Evolutionary conservation across 2,888 invertebrate genomes (phyloP).

Genomic region (Caradrina kadenii): DNA sequence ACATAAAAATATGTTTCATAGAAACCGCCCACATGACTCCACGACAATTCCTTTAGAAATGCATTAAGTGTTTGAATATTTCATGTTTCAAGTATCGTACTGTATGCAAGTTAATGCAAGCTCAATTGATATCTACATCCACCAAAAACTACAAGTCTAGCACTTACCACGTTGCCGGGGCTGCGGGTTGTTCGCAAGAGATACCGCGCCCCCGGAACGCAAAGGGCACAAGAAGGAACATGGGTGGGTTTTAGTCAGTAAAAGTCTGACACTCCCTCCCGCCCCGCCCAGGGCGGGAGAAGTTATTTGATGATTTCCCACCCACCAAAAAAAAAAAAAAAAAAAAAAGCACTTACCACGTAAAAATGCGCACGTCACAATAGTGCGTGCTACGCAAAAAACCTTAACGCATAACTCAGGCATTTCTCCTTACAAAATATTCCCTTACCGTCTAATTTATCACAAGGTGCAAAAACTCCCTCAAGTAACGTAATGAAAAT

Average conservation of each 20-base stretch:
- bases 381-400: constrained; percentile 40
- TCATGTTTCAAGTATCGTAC: neutral
- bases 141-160: neutral
- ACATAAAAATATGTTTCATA: too few species aligned
- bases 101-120: constrained; percentile 11
- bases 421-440: constrained; percentile 54
- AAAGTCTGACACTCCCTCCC: too few species aligned
- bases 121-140: constrained; percentile 19
- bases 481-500: constrained; percentile 62
- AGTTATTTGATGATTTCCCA: too few species aligned
- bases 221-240: too few species aligned
- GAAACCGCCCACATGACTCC: neutral
- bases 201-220: too few species aligned
- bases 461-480: constrained; percentile 61
- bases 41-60: neutral
- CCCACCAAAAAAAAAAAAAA: too few species aligned
- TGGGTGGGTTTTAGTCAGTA: too few species aligned
- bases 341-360: constrained; percentile 14
- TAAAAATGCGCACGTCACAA: constrained; percentile 13
- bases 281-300: too few species aligned
- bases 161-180: constrained; percentile 16
- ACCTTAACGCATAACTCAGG: constrained; percentile 19
- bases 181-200: too few species aligned
- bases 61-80: constrained; percentile 8
- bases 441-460: constrained; percentile 59